Evolutionary conservation across 2,797 vertebrate species (phyloP), one percentile per base, ranked within the genome.

Genomic region (Eidolon dupreanum): DNA sequence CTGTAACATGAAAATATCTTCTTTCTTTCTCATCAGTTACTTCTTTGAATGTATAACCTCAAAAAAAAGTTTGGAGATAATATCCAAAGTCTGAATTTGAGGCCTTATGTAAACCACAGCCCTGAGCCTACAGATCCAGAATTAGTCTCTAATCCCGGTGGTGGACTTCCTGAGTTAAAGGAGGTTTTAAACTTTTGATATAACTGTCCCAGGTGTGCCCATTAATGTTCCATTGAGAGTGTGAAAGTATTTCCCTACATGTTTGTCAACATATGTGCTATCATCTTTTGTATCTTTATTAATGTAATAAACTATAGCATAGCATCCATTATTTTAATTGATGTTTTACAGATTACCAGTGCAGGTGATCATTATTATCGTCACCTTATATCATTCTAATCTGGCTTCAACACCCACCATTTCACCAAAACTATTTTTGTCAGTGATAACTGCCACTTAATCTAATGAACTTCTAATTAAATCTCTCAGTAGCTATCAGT

Each of bases 391-490:
- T 43, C 17, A n/a, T 55, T 57, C n/a, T 51, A 61, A 81, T 41
- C 57, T 83, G 43, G 12, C 49, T 89, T 86, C 49, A 57, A 51
- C 5, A 63, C 38, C 31, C 24, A 51, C 8, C 6, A 28, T 82
- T 63, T 51, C 51, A 17, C 49, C 31, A 49, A 63, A 89, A 78
- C 11, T 38, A 9, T 38, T 68, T 94, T 93, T 65, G 13, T 77
- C 57, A 41, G 7, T 74, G 38, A 65, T 93, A 59, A 86, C 51
- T 77, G 63, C 53, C 33, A 22, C 66, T n/a, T 51, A 77, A 59
- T 53, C 33, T 53, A 86, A 46, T 26, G 55, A 86, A 16, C 17
- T 70, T 57, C 63, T 89, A 36, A 33, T 61, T 81, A 92, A 86
- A 59, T 41, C 38, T 78, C 28, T 75, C 77, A 31, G 19, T 65